Percentiles rank a stretch among this genome's conserved stretches.
Evolutionary conservation across 2,888 invertebrate genomes (phyloP).

Genomic region (Tineola bisselliella): DNA sequence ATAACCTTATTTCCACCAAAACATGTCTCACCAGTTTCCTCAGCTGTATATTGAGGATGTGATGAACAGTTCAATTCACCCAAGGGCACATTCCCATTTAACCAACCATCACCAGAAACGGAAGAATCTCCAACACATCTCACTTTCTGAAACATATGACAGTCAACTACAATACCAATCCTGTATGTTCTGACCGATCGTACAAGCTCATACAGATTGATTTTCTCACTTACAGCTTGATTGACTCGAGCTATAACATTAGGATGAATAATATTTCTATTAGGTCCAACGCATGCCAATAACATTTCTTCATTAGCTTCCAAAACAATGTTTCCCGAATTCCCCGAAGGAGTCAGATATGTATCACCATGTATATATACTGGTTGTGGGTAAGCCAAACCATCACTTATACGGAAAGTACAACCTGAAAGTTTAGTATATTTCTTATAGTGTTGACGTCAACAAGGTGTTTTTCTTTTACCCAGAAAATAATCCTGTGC

Average conservation of each 20-base stretch:
- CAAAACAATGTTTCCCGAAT: not conserved
- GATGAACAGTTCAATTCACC: conserved; percentile 23
- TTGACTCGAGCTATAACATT: not conserved
- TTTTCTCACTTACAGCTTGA: not conserved
- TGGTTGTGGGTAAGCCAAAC: not conserved
- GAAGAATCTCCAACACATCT: not conserved
- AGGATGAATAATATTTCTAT: not conserved
- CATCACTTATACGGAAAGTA: not conserved
- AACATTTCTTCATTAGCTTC: not conserved
- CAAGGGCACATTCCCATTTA: conserved; percentile 18
- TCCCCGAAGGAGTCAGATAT: not conserved
- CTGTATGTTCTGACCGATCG: too few species aligned
- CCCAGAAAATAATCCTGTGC: too few species aligned
- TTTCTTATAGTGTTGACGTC: too few species aligned
- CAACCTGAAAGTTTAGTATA: not conserved
- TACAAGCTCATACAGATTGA: too few species aligned
- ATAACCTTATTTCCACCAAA: conserved; percentile 22
- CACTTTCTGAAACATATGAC: not conserved
- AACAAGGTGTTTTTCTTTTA: too few species aligned
- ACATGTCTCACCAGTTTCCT: conserved; percentile 29
- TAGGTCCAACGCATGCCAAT: not conserved
- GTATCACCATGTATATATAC: not conserved
- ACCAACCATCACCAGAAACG: not conserved
- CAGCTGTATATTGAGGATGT: conserved; percentile 25
- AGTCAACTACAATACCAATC: too few species aligned